Evolutionary conservation across 2,113 vertebrate genomes (phyloP).

Genomic region (Labeo rohita): DNA sequence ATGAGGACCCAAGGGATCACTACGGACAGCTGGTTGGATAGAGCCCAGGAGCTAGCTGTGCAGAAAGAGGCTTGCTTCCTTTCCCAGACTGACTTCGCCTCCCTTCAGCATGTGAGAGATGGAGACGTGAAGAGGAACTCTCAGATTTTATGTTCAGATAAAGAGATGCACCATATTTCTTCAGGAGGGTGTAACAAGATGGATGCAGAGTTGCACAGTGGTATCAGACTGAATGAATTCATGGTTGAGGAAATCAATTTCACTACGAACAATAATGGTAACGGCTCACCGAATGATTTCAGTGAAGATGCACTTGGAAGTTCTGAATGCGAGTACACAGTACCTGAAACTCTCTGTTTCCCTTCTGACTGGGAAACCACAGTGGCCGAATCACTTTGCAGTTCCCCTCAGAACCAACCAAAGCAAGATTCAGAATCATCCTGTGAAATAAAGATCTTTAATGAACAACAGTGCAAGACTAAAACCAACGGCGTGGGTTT

Average conservation of each 20-base stretch:
- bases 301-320: conserved; percentile 27
- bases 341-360: conserved; percentile 44
- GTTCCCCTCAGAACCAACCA: conserved; percentile 43
- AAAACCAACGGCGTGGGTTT: conserved; percentile 57
- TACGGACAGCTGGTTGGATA: conserved; percentile 75
- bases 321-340: conserved; percentile 44
- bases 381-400: conserved; percentile 53
- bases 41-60: conserved; percentile 77
- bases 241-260: background rate
- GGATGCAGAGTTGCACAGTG: conserved; percentile 59
- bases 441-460: conserved; percentile 5
- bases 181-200: conserved; percentile 38
- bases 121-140: conserved; percentile 59
- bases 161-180: conserved; percentile 39
- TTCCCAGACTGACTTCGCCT: conserved; percentile 75
- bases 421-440: conserved; percentile 32
- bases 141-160: conserved; percentile 55
- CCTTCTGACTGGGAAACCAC: conserved; percentile 54
- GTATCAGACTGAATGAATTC: conserved; percentile 69
- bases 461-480: background rate
- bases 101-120: conserved; percentile 67
- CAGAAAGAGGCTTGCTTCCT: conserved; percentile 79
- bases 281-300: background rate
- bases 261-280: background rate
- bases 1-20: conserved; percentile 65